phyloP scores from a whole-genome alignment of 2,888 invertebrate genomes.

The Graphium colonna region DNA sequence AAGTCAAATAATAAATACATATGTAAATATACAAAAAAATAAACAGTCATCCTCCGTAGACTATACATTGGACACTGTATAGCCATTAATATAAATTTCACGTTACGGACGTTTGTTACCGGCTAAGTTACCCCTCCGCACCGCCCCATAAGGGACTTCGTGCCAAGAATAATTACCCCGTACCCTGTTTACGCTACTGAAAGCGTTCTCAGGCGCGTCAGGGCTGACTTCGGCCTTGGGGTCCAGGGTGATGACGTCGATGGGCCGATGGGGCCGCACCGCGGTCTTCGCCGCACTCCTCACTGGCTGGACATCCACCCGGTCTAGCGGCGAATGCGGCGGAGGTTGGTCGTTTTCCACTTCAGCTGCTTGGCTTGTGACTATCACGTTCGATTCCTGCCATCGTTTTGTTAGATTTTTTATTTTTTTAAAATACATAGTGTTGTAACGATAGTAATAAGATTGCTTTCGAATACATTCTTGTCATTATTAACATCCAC shows the following conservation, averaged over 20 bases:
- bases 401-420: not conserved
- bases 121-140: too few relatives aligned
- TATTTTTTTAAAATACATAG: not conserved
- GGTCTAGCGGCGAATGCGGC: slow-evolving; percentile 30
- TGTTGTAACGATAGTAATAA: slow-evolving; percentile 18
- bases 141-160: too few relatives aligned
- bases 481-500: too few relatives aligned
- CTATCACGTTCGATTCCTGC: slow-evolving; percentile 55
- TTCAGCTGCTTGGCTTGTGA: slow-evolving; percentile 54
- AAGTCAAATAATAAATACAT: too few relatives aligned
- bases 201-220: slow-evolving; percentile 79
- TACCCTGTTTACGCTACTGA: slow-evolving; percentile 83
- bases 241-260: slow-evolving; percentile 81
- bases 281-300: slow-evolving; percentile 52
- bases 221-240: slow-evolving; percentile 65
- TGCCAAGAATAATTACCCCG: too few relatives aligned
- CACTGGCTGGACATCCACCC: slow-evolving; percentile 28
- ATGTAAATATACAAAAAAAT: too few relatives aligned
- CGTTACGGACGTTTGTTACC: too few relatives aligned
- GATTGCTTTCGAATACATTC: not conserved
- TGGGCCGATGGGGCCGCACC: slow-evolving; percentile 58
- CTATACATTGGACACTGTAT: too few relatives aligned
- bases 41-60: too few relatives aligned
- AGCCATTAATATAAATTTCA: too few relatives aligned
- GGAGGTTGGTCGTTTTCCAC: slow-evolving; percentile 60